Evolutionary conservation across 1,140 invertebrate genomes (phyloP), one percentile per base, ranked within the genome.

Genomic region (Tetragonula clypearis): DNA sequence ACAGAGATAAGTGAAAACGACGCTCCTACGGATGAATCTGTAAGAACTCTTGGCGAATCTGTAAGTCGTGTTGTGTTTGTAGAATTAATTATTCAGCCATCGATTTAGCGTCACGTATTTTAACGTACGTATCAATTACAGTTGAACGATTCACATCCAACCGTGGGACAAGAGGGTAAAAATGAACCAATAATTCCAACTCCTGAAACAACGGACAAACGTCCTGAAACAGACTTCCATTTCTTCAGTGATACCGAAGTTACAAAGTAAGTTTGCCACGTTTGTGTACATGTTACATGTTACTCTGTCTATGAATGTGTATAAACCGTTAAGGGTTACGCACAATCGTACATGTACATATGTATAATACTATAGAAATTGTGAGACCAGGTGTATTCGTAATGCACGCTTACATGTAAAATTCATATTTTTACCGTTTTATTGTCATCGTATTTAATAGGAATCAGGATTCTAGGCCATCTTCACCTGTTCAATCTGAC

Each of bases 191-290:
- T 72, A 8, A 79, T 69, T 23, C 74, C 84, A 2, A 21, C 79
- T 11, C 86, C 90, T n/a, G 87, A 89, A 71, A 49, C 65, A 49
- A 14, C 82, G 65, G 82, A 87, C 14, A 87, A 60, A n/a, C 93
- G 92, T 60, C 90, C 89, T 23, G 95, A 97, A 90, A 95, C 96
- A 21, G 97, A 98, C 93, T 96, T 97, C 84, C 97, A 98, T 92
- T 99, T 99, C 93, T 99, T 98, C 93, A 99, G 98, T 93, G 98
- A 99, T 91, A 98, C 97, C 0, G 98, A 99, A 95, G 95, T 98
- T 49, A 97, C 96, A 26, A 96, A 96, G 97, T 97, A 93, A 49
- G 77, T 69, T 49, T 72, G 17, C 9, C 56, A 23, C 53, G 12
- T 23, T 2, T 56, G 12, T 72, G 1, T 19, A 55, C 15, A 56